phyloP scores from a whole-genome alignment of 2,888 invertebrate species.

The Dolichopus griseipennis region DNA sequence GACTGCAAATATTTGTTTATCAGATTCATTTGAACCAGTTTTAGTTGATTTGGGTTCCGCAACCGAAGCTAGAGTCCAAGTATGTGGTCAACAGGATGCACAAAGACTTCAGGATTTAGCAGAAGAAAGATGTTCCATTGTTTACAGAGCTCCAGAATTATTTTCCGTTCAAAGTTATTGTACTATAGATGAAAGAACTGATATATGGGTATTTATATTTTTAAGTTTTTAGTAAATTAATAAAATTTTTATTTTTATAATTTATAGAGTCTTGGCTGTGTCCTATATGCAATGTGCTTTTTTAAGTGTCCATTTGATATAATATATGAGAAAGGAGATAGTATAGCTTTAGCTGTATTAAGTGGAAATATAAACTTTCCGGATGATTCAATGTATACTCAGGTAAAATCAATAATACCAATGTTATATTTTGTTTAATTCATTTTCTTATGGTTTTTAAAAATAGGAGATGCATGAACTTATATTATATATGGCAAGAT shows the following conservation, averaged over 20 bases:
- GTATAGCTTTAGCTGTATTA: slow-evolving; percentile 75
- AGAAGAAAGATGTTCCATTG: slow-evolving; percentile 77
- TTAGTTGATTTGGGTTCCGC: slow-evolving; percentile 77
- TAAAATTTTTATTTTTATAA: background rate
- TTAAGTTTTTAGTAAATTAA: background rate
- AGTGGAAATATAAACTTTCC: slow-evolving; percentile 66
- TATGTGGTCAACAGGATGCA: slow-evolving; percentile 57
- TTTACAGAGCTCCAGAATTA: slow-evolving; percentile 79
- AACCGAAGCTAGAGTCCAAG: slow-evolving; percentile 54
- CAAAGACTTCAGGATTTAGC: slow-evolving; percentile 68
- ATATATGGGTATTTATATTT: slow-evolving; percentile 61
- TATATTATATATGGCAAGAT: slow-evolving; percentile 59
- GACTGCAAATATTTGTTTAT: slow-evolving; percentile 72
- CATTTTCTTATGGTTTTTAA: slow-evolving; percentile 29
- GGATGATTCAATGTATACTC: slow-evolving; percentile 54
- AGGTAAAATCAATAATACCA: slow-evolving; percentile 31
- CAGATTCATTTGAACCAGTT: slow-evolving; percentile 60
- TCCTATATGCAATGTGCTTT: slow-evolving; percentile 75
- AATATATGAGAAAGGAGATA: slow-evolving; percentile 76
- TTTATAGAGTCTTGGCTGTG: slow-evolving; percentile 75
- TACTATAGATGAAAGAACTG: slow-evolving; percentile 72
- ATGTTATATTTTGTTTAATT: background rate
- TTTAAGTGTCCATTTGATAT: slow-evolving; percentile 78
- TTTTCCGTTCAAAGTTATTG: slow-evolving; percentile 76
- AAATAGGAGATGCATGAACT: slow-evolving; percentile 57